Conservation (phyloP, 1,140 invertebrate species). For the Pachyrhynchus sulphureomaculatus region DNA sequence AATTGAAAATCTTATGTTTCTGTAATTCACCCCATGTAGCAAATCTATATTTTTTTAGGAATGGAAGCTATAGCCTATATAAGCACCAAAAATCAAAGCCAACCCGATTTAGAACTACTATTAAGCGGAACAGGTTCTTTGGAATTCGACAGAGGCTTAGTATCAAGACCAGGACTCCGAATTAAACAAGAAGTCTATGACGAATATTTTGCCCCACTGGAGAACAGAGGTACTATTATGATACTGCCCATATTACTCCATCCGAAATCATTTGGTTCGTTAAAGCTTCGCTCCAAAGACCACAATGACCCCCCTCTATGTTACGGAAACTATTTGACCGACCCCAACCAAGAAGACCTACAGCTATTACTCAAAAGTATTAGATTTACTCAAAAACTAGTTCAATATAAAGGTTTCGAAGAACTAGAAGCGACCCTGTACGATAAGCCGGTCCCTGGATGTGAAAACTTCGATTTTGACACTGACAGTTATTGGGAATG, state of each 20-base stretch:
- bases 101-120: constrained; percentile 65
- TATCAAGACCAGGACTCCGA: constrained; percentile 16
- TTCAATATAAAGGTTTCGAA: constrained; percentile 35
- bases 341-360: constrained; percentile 53
- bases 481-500: constrained; percentile 73
- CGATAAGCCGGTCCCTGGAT: constrained; percentile 53
- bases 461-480: constrained; percentile 48
- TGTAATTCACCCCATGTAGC: too few species aligned
- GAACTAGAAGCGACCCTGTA: constrained; percentile 51
- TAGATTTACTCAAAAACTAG: constrained; percentile 44
- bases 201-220: constrained; percentile 40
- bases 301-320: constrained; percentile 65
- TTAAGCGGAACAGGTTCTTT: constrained; percentile 58
- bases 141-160: constrained; percentile 41
- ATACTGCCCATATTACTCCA: constrained; percentile 66
- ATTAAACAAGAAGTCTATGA: constrained; percentile 39
- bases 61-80: constrained; percentile 58
- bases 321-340: constrained; percentile 64
- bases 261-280: constrained; percentile 66
- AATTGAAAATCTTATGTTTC: too few species aligned
- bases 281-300: constrained; percentile 60
- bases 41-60: constrained; percentile 42
- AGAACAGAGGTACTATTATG: constrained; percentile 52
- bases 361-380: constrained; percentile 48
- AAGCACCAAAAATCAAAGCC: constrained; percentile 50